These are phyloP conservation scores for Trematomus loennbergii DNA, from an alignment of 2,113 vertebrate species.

Conservation along the genomic window DNA sequence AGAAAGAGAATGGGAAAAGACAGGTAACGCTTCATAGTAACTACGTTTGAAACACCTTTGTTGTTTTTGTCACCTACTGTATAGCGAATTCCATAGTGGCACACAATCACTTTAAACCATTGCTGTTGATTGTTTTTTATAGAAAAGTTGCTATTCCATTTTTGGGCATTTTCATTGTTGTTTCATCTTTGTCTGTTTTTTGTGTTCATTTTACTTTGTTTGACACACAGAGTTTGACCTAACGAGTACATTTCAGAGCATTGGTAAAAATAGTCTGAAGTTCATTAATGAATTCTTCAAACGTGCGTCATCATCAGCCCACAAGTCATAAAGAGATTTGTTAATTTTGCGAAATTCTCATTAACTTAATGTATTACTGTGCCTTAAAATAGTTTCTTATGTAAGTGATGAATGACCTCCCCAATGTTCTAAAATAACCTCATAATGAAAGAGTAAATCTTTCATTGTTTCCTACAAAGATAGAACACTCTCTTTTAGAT, in stretches of 20 bases:
- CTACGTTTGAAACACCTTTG: not conserved
- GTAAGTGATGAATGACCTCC: not conserved
- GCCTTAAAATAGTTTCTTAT: conserved; percentile 6
- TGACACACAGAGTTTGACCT: not conserved
- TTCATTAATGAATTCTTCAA: not conserved
- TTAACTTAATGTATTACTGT: not conserved
- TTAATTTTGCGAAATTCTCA: conserved; percentile 9
- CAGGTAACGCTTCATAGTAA: not conserved
- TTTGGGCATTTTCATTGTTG: conserved; percentile 61
- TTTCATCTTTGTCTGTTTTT: conserved; percentile 1
- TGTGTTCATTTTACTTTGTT: conserved; percentile 18
- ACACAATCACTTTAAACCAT: conserved; percentile 80
- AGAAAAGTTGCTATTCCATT: conserved; percentile 67
- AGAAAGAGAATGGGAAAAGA: not conserved
- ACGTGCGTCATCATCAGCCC: not conserved
- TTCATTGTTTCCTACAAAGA: conserved; percentile 6
- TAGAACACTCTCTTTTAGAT: conserved; percentile 2
- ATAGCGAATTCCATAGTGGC: conserved; percentile 73
- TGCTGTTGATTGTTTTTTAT: conserved; percentile 48
- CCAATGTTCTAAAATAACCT: not conserved
- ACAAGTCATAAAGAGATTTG: not conserved
- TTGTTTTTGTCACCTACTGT: conserved; percentile 1
- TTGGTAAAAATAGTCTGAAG: not conserved
- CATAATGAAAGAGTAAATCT: not conserved
- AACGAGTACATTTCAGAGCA: not conserved